Base-by-base conservation (phyloP, 92 coral and sea anemone genomes). In the Heteractis magnifica region DNA sequence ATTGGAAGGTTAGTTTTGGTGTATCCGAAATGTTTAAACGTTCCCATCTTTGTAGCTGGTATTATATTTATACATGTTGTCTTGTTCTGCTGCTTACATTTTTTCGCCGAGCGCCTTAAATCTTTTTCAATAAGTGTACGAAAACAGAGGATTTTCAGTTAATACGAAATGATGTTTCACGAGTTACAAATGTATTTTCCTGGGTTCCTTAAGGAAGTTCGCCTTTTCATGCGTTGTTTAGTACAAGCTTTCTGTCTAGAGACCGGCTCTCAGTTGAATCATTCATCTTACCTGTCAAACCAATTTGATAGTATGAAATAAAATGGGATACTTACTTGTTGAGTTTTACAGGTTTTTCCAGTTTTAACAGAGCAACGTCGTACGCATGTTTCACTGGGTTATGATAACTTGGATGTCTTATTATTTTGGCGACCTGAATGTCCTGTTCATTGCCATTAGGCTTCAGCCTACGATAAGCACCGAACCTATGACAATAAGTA, bases 341-440 rank as follows among this genome's bases (percentile, higher is more conserved):
- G 11, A 79, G 83, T 48, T 34, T 6, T 4, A 49, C 83, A 41
- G 83, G 83, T 79, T 64, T 60, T 79, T 79, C 83, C 44, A 79
- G 83, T 79, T 79, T 79, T 15, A 79, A 58, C 16, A 79, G 41
- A 34, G 83, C 83, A 8, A 79, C 83, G 48, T 79, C 83, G 49
- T 79, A 62, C 12, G 83, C 83, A 64, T 79, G 51, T 79, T 79
- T 79, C 52, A 79, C 70, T 6, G 83, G 83, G 26, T 79, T 60
- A 41, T 79, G 83, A 51, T 79, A 79, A 58, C 55, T 60, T 6
- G 83, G 83, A 60, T 79, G 73, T 14, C 48, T 13, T 56, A 79
- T 79, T 19, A 79, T 79, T 26, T 79, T 79, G 71, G 51, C 51
- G 18, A 79, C 83, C 49, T 60, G 65, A 56, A 79, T 79, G 48